These are phyloP conservation scores for Crepidodera aurea DNA, from an alignment of 2,888 invertebrate species.

Conservation along the genomic window DNA sequence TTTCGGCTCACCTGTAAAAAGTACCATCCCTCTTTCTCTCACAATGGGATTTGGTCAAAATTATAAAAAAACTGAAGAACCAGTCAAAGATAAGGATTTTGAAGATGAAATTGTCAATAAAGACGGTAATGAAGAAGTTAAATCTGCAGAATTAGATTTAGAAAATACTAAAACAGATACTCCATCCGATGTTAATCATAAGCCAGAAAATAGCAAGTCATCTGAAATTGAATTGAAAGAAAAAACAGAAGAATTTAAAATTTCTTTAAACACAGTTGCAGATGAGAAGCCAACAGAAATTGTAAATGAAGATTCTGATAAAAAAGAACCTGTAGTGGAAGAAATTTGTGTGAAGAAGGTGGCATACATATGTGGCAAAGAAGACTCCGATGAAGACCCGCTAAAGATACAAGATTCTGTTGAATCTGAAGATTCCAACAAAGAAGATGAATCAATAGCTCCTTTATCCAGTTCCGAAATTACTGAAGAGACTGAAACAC, in stretches of 20 bases:
- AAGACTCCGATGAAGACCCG: not conserved
- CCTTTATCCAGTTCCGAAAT: too few species aligned
- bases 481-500: too few species aligned
- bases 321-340: constrained; percentile 36
- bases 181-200: constrained; percentile 1
- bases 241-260: not conserved
- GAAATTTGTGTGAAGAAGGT: constrained; percentile 43
- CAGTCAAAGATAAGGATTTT: not conserved
- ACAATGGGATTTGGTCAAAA: constrained; percentile 41
- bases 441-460: too few species aligned
- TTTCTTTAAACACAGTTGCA: not conserved
- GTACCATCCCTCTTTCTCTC: constrained; percentile 43
- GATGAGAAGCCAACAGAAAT: not conserved
- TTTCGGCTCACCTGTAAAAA: constrained; percentile 61
- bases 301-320: constrained; percentile 12
- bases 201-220: constrained; percentile 16
- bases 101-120: constrained; percentile 5
- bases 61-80: constrained; percentile 11
- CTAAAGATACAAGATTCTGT: not conserved
- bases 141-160: too few species aligned
- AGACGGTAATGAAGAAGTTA: not conserved
- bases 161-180: constrained; percentile 11
- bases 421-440: not conserved
- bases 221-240: constrained; percentile 21
- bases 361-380: constrained; percentile 43